Percentiles rank a stretch among this genome's conserved stretches.
Conservation (phyloP, 2,888 invertebrate genomes). For the Heliconius sara region DNA sequence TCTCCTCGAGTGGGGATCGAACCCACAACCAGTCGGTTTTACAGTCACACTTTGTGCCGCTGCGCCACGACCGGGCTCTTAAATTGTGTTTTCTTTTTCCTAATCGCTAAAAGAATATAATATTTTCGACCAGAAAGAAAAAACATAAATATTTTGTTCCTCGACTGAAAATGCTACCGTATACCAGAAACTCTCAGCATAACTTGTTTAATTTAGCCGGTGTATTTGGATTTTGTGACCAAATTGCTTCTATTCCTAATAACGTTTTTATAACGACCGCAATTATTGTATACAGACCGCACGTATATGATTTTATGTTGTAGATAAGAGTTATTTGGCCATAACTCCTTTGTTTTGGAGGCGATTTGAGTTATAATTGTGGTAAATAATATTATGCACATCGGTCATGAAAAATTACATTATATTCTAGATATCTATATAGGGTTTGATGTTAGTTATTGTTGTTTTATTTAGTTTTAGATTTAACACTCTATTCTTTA, state of each 20-base stretch:
- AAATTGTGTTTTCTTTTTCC: too few species aligned
- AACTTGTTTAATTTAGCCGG: constrained; percentile 56
- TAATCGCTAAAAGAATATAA: too few species aligned
- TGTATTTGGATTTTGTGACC: constrained; percentile 50
- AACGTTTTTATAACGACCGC: constrained; percentile 48
- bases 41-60: too few species aligned
- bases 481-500: too few species aligned
- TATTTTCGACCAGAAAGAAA: too few species aligned
- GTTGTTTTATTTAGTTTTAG: background rate
- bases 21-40: too few species aligned
- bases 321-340: constrained; percentile 43
- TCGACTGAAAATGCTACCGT: too few species aligned
- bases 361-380: constrained; percentile 39
- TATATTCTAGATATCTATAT: background rate
- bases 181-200: constrained; percentile 45
- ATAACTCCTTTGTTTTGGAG: constrained; percentile 37
- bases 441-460: background rate
- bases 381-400: constrained; percentile 33
- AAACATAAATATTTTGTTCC: too few species aligned
- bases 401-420: background rate
- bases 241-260: constrained; percentile 51
- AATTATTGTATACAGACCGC: constrained; percentile 39
- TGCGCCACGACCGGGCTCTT: too few species aligned
- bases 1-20: too few species aligned
- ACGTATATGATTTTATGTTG: constrained; percentile 41